phyloP scores from a whole-genome alignment of 2,113 vertebrate species.

The Pedetes capensis region DNA sequence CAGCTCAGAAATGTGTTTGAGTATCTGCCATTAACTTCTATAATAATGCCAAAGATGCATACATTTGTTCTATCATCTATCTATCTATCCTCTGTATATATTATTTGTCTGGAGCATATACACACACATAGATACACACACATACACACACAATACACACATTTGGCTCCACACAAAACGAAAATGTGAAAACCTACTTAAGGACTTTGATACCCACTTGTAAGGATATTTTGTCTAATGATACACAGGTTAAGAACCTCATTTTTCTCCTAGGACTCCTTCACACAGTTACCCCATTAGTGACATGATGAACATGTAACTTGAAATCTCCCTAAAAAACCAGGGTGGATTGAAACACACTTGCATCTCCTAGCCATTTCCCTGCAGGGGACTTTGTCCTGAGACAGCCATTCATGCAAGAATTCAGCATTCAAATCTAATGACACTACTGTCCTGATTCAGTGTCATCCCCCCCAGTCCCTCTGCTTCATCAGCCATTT shows the following conservation, averaged over 20 bases:
- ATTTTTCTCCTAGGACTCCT: not conserved
- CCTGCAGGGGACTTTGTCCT: too few relatives aligned
- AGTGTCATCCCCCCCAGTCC: not conserved
- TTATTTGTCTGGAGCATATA: rapidly evolving
- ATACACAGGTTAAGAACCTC: not conserved
- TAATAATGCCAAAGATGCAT: not conserved
- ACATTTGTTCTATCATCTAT: not conserved
- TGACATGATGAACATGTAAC: too few relatives aligned
- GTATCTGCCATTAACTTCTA: not conserved
- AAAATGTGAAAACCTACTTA: not conserved
- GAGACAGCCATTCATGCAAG: not conserved
- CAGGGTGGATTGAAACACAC: rapidly evolving
- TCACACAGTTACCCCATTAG: not conserved
- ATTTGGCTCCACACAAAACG: not conserved
- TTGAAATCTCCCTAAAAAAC: not conserved
- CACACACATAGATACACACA: not conserved
- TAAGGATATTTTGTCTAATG: not conserved
- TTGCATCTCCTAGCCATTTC: not conserved
- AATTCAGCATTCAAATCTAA: not conserved
- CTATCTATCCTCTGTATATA: not conserved
- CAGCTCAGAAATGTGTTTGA: not conserved
- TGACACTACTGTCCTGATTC: too few relatives aligned
- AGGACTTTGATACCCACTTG: not conserved
- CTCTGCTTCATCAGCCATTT: not conserved
- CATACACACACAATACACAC: not conserved